Percentiles rank a stretch among this genome's conserved stretches.
phyloP scores from a whole-genome alignment of 2,113 vertebrate genomes.

The Tetrax tetrax region DNA sequence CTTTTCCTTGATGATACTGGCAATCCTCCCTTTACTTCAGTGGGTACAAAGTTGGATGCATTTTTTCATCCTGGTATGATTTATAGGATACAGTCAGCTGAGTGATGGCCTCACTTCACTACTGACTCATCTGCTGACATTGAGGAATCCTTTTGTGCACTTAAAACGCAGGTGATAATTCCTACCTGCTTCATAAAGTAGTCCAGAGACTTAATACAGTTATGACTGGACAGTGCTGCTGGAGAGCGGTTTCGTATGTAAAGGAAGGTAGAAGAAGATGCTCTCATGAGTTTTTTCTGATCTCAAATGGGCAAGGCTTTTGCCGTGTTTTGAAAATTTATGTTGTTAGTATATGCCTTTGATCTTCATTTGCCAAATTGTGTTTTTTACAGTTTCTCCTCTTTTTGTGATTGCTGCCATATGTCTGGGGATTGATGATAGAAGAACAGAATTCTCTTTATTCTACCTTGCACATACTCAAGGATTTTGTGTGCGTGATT shows the following conservation, averaged over 20 bases:
- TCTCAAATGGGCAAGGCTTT: neutral
- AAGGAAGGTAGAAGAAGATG: neutral
- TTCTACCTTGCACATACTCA: neutral
- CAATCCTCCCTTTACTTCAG: neutral
- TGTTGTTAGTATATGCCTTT: neutral
- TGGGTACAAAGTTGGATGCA: neutral
- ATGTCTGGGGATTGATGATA: neutral
- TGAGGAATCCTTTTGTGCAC: neutral
- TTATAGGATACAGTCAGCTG: neutral
- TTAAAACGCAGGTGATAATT: neutral
- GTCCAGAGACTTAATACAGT: neutral
- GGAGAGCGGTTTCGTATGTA: neutral
- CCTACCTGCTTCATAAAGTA: neutral
- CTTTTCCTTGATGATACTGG: neutral
- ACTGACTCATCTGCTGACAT: neutral
- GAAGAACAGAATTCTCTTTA: neutral
- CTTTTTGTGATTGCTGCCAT: neutral
- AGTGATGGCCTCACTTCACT: neutral
- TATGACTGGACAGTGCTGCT: neutral
- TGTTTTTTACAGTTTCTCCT: neutral
- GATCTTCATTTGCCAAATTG: neutral
- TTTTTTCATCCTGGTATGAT: neutral
- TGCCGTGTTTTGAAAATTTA: neutral
- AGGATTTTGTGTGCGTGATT: neutral
- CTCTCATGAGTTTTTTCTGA: neutral